Conservation (phyloP, 1,140 invertebrate species). For the Pogonomyrmex barbatus region DNA sequence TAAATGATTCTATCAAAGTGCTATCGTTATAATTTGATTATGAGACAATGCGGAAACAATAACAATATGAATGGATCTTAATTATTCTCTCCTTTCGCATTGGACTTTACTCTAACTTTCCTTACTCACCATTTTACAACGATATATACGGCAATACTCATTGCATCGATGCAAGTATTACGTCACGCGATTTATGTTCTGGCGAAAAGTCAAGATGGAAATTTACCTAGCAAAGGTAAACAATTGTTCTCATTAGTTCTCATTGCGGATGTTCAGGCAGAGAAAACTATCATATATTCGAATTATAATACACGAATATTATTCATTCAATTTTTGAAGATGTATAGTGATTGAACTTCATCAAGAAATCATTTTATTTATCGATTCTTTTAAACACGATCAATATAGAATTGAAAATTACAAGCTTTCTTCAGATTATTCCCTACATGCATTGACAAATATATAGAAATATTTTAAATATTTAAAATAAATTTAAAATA, state of each 20-base stretch:
- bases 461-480: not conserved
- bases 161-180: conserved; percentile 51
- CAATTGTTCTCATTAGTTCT: not conserved
- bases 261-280: not conserved
- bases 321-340: not conserved
- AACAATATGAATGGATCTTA: conserved; percentile 11
- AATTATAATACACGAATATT: not conserved
- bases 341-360: not conserved
- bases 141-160: conserved; percentile 46
- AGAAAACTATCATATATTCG: not conserved
- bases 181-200: conserved; percentile 63
- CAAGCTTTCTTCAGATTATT: not conserved
- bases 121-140: conserved; percentile 48
- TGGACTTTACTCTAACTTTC: conserved; percentile 57
- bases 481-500: not conserved
- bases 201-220: conserved; percentile 70
- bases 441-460: not conserved
- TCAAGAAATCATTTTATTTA: not conserved
- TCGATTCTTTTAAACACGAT: not conserved
- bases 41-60: conserved; percentile 10
- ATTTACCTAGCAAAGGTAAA: conserved; percentile 51
- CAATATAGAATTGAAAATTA: not conserved
- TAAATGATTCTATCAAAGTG: not conserved
- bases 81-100: conserved; percentile 32
- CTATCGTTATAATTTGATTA: not conserved